phyloP scores from a whole-genome alignment of 2,888 invertebrate species.

The Lagria hirta region DNA sequence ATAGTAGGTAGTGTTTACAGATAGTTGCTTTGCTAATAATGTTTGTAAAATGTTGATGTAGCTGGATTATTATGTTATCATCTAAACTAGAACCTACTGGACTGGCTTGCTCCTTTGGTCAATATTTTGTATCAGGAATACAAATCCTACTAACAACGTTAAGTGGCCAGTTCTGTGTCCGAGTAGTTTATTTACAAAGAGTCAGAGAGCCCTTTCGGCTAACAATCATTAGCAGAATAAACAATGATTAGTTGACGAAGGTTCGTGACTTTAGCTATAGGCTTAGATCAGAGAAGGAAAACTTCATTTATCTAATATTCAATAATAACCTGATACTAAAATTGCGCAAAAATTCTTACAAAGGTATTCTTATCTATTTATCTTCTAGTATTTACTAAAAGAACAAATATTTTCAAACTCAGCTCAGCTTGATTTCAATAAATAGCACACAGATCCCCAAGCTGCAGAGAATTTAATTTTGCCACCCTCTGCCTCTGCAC shows the following conservation, averaged over 20 bases:
- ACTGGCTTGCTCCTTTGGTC: slow-evolving; percentile 22
- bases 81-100: slow-evolving; percentile 14
- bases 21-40: too few species aligned
- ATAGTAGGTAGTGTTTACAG: too few species aligned
- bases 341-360: too few species aligned
- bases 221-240: slow-evolving; percentile 28
- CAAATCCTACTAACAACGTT: slow-evolving; percentile 24
- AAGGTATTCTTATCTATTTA: too few species aligned
- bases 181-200: slow-evolving; percentile 10
- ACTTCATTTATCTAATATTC: slow-evolving; percentile 4
- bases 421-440: background rate
- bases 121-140: slow-evolving; percentile 22
- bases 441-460: background rate
- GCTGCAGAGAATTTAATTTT: slow-evolving; percentile 17
- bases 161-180: slow-evolving; percentile 23
- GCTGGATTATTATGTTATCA: slow-evolving; percentile 9
- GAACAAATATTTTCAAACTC: too few species aligned
- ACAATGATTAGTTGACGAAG: slow-evolving; percentile 25
- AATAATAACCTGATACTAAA: too few species aligned
- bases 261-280: slow-evolving; percentile 29
- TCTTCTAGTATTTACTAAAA: too few species aligned
- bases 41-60: too few species aligned
- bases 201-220: slow-evolving; percentile 18
- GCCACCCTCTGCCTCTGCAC: too few species aligned
- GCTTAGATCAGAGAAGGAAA: slow-evolving; percentile 3